Base-by-base conservation (phyloP, 2,797 vertebrate genomes). In the Uromys caudimaculatus region DNA sequence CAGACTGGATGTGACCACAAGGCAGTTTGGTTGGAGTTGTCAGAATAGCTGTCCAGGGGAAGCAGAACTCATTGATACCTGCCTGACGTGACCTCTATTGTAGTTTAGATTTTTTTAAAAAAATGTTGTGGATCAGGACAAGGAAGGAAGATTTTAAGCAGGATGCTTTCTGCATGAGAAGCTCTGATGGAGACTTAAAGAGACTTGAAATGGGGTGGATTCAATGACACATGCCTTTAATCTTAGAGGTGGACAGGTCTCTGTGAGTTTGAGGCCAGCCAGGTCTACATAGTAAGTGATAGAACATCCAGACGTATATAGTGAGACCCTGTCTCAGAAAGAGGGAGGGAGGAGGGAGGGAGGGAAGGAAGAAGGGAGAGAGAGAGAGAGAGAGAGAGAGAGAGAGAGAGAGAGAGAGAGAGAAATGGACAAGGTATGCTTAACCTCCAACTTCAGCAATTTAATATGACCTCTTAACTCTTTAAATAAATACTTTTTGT, bases 401-500 rank as follows among this genome's bases (percentile, higher is more conserved):
- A 24, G 12, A 7, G 1, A 35, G 10, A 10, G 67, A n/a, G 14
- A 38, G 6, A 38, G 6, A n/a, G 38, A 11, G 11, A 60, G 38
- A 14, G 3, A 24, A 8, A 60, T 1, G n/a, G 27, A 11, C 69
- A 90, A 3, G 6, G 3, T 38, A 35, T 8, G 23, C 2, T 0
- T 24, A 56, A 60, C 67, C 76, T 88, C 41, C 10, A 87, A 64
- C 41, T 85, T 64, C 4, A 83, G 12, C 32, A 75, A 73, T 67
- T 90, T 52, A 50, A 41, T 64, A 35, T 75, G 56, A 86, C 24
- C 19, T 85, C 7, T 73, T 85, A 77, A 75, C 85, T 71, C 12
- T 58, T 82, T 64, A 52, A 73, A 96, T 90, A 84, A 87, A 88
- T 67, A 79, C 0, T 14, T 4, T 44, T 95, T 86, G 14, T 79